phyloP scores from a whole-genome alignment of 1,140 invertebrate species.

The Sipha flava region DNA sequence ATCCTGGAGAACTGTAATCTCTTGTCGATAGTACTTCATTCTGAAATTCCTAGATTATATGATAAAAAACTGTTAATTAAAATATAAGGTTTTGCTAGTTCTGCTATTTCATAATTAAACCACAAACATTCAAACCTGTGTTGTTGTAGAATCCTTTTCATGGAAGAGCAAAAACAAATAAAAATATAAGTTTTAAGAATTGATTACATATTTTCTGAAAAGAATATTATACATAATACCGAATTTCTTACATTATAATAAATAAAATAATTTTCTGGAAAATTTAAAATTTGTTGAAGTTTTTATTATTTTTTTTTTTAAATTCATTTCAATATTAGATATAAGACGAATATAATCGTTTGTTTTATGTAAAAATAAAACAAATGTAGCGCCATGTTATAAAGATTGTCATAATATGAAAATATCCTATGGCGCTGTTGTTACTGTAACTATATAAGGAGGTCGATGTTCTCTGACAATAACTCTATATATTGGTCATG shows the following conservation, averaged over 20 bases:
- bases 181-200: background rate
- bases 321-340: no score
- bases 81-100: background rate
- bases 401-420: background rate
- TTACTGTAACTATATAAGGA: background rate
- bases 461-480: constrained; percentile 27
- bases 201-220: no score
- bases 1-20: constrained; percentile 23
- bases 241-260: no score
- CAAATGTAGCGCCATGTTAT: background rate
- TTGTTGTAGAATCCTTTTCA: background rate
- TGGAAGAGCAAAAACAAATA: background rate
- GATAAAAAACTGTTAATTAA: background rate
- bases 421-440: background rate
- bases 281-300: no score
- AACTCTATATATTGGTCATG: constrained; percentile 3
- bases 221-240: no score
- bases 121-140: background rate
- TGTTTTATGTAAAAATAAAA: background rate
- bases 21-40: constrained; percentile 13
- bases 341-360: background rate
- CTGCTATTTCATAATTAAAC: no score
- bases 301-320: no score
- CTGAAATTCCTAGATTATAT: constrained; percentile 4
- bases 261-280: no score